Conservation (phyloP, 2,888 invertebrate species). For the Archaeoteleia sp. region DNA sequence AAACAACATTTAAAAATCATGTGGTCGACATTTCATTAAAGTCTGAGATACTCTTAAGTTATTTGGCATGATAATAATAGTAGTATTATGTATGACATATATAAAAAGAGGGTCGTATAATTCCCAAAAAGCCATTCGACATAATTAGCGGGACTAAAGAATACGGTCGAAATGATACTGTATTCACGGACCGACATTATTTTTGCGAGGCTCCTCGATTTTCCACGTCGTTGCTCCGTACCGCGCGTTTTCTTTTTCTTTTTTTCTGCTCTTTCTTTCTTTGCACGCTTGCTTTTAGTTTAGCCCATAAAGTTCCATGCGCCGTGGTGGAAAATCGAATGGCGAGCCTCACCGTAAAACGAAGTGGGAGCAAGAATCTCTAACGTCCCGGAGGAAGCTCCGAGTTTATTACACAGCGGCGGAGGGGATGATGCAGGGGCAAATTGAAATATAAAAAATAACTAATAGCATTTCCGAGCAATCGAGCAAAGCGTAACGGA, state of each 20-base stretch:
- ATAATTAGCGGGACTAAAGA: too few relatives aligned
- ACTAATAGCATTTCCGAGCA: conserved; percentile 47
- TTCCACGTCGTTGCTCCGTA: conserved; percentile 41
- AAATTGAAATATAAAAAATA: conserved; percentile 35
- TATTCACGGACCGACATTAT: conserved; percentile 27
- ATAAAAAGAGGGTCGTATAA: too few relatives aligned
- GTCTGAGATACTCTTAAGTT: too few relatives aligned
- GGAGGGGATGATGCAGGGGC: neutral
- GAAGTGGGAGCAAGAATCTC: conserved; percentile 45
- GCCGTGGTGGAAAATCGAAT: conserved; percentile 51
- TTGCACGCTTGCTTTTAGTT: conserved; percentile 51
- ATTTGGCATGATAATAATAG: too few relatives aligned
- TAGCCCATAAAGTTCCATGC: conserved; percentile 47
- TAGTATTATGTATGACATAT: too few relatives aligned
- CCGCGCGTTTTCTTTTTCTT: conserved; percentile 6
- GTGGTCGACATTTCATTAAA: too few relatives aligned
- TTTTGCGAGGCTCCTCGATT: conserved; percentile 42
- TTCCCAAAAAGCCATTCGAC: too few relatives aligned
- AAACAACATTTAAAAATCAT: too few relatives aligned
- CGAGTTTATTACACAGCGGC: conserved; percentile 41
- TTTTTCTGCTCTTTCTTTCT: conserved; percentile 33
- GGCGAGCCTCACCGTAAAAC: conserved; percentile 46
- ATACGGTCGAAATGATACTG: too few relatives aligned
- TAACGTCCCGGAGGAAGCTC: conserved; percentile 33
- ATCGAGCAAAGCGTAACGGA: conserved; percentile 42